phyloP scores from a whole-genome alignment of 2,888 invertebrate genomes.

The Dusona sp. region DNA sequence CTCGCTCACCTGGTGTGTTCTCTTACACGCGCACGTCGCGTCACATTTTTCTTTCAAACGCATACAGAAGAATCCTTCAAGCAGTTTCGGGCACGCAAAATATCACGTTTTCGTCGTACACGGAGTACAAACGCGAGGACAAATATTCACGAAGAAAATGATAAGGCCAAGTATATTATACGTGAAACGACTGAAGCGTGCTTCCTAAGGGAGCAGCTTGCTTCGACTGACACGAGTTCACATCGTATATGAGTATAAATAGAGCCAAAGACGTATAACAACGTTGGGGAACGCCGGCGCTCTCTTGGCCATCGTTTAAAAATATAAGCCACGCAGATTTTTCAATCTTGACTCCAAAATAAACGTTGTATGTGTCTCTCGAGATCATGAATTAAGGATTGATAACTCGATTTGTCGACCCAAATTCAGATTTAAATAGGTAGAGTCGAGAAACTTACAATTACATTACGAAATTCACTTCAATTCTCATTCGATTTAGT shows the following conservation, averaged over 20 bases:
- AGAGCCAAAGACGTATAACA: slow-evolving; percentile 50
- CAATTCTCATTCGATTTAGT: background rate
- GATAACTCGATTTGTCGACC: background rate
- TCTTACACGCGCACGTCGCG: slow-evolving; percentile 8
- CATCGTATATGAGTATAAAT: slow-evolving; percentile 59
- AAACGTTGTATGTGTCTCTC: background rate
- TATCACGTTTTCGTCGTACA: background rate
- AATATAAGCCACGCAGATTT: slow-evolving; percentile 38
- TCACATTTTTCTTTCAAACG: slow-evolving; percentile 22
- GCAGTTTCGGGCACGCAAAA: slow-evolving; percentile 16
- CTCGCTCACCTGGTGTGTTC: slow-evolving; percentile 21
- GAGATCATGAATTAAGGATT: background rate
- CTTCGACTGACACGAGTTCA: slow-evolving; percentile 61
- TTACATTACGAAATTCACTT: background rate
- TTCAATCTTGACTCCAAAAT: background rate
- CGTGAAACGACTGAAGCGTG: slow-evolving; percentile 61
- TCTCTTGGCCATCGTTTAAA: slow-evolving; percentile 37
- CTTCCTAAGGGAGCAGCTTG: slow-evolving; percentile 69
- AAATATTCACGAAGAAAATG: slow-evolving; percentile 17
- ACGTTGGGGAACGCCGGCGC: slow-evolving; percentile 52
- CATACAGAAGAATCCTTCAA: background rate
- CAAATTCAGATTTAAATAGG: background rate
- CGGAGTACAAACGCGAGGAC: background rate
- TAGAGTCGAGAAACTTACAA: background rate
- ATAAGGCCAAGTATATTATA: background rate